Percentiles rank a stretch among this genome's conserved stretches.
Evolutionary conservation across 1,140 invertebrate genomes (phyloP).

Genomic region (Pseudoatta argentina): DNA sequence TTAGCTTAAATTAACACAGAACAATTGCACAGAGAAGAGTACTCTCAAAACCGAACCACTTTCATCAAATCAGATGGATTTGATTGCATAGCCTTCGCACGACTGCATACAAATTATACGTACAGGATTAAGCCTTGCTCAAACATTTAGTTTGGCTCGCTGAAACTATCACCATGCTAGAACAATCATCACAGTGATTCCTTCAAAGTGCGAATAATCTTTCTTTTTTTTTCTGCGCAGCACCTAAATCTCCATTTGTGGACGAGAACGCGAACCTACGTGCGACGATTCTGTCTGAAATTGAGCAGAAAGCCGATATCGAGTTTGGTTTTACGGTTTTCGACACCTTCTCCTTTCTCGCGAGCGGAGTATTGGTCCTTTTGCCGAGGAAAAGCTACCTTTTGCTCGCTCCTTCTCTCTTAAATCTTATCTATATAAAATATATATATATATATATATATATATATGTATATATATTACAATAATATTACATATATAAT

Average conservation of each 20-base stretch:
- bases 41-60: conserved; percentile 36
- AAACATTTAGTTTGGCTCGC: conserved; percentile 26
- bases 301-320: conserved; percentile 78
- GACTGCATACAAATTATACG: not conserved
- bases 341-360: conserved; percentile 29
- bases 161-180: conserved; percentile 36
- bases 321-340: conserved; percentile 76
- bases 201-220: conserved; percentile 65
- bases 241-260: conserved; percentile 26
- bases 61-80: conserved; percentile 16
- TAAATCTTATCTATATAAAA: conserved; percentile 30
- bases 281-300: conserved; percentile 59
- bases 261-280: conserved; percentile 20
- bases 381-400: conserved; percentile 70
- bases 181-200: conserved; percentile 70
- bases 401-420: conserved; percentile 65
- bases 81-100: conserved; percentile 16
- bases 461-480: conserved; percentile 84
- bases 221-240: conserved; percentile 3
- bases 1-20: conserved; percentile 71
- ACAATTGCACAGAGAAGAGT: conserved; percentile 73
- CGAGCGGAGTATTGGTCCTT: conserved; percentile 75
- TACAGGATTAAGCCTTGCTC: conserved; percentile 14
- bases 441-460: conserved; percentile 56
- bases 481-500: conserved; percentile 82